These are phyloP conservation scores for Phalacrocorax brasilianus DNA, from an alignment of 2,113 vertebrate genomes.

Conservation along the genomic window DNA sequence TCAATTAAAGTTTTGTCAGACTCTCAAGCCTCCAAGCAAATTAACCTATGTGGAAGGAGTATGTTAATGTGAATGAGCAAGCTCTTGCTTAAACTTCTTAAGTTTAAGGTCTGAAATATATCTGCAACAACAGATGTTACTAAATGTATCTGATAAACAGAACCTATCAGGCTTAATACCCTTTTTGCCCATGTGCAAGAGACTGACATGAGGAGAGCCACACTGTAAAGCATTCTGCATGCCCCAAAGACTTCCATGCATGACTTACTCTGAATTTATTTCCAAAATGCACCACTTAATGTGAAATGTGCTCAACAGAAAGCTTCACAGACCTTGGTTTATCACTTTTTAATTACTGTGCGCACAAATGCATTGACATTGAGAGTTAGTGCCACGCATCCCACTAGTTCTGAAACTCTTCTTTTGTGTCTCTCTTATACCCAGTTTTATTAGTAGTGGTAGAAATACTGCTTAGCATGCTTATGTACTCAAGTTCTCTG, in stretches of 20 bases:
- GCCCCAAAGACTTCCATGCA: background rate
- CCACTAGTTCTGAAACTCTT: background rate
- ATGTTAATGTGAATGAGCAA: background rate
- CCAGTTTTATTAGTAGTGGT: background rate
- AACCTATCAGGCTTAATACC: background rate
- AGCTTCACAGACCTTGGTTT: background rate
- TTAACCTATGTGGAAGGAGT: background rate
- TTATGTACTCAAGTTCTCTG: background rate
- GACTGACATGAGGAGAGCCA: background rate
- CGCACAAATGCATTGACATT: background rate
- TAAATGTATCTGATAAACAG: background rate
- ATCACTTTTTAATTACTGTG: slow-evolving; percentile 4
- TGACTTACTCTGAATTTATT: slow-evolving; percentile 24
- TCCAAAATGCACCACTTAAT: background rate
- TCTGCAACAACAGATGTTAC: background rate
- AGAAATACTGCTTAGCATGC: background rate
- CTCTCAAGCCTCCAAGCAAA: background rate
- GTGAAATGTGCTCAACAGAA: background rate
- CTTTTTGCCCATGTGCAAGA: background rate
- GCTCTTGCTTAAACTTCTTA: background rate
- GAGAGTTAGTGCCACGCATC: background rate
- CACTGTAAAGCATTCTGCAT: background rate
- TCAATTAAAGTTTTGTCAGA: background rate
- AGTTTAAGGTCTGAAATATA: background rate
- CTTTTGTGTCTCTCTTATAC: background rate